Percentiles rank a stretch among this genome's conserved stretches.
Conservation (phyloP, 2,797 vertebrate species). For the Echiichthys vipera region DNA sequence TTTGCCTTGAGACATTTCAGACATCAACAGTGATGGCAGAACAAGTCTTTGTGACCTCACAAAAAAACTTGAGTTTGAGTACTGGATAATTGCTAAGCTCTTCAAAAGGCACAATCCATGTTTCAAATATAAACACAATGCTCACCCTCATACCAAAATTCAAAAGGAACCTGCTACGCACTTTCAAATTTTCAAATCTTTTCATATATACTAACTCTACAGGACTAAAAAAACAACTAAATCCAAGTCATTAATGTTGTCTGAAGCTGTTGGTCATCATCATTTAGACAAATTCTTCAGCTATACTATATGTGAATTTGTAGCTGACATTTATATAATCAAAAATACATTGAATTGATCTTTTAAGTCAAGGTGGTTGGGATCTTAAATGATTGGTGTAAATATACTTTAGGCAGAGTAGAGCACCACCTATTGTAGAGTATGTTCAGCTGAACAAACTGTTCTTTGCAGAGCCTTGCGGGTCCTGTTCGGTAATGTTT, state of each 20-base stretch:
- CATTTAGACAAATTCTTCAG: slow-evolving; percentile 3
- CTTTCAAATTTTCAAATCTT: background rate
- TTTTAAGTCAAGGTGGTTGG: background rate
- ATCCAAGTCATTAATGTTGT: slow-evolving; percentile 4
- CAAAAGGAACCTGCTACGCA: slow-evolving; percentile 12
- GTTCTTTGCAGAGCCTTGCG: too few relatives aligned
- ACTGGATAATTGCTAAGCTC: slow-evolving; percentile 21
- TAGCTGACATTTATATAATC: background rate
- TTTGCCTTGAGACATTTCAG: slow-evolving; percentile 45
- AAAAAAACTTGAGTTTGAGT: slow-evolving; percentile 8
- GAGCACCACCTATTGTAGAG: too few relatives aligned
- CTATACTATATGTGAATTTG: background rate
- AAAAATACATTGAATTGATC: background rate
- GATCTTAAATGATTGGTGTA: too few relatives aligned
- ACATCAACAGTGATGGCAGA: slow-evolving; percentile 22
- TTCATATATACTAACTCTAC: background rate
- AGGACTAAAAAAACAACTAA: background rate
- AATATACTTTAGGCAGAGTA: too few relatives aligned
- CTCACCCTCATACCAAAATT: background rate
- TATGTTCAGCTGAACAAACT: too few relatives aligned
- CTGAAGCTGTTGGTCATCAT: background rate
- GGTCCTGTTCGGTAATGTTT: too few relatives aligned
- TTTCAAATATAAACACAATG: slow-evolving; percentile 48
- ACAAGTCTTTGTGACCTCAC: slow-evolving; percentile 47
- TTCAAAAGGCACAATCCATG: slow-evolving; percentile 13